Base-by-base conservation (phyloP, 2,888 invertebrate genomes). In the Chloromyia formosa region DNA sequence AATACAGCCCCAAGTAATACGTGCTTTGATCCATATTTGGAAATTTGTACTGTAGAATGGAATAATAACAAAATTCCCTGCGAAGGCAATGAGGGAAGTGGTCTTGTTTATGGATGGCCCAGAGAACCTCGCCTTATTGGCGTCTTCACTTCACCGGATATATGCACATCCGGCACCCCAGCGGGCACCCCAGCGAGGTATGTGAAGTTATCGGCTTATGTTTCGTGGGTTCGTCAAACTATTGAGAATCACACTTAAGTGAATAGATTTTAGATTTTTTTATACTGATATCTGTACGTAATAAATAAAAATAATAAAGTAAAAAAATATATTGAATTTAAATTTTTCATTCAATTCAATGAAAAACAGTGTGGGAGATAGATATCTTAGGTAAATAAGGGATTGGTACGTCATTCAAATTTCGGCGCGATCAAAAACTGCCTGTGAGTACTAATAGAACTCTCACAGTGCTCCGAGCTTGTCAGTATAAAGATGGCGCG, bases 1-100 rank as follows among this genome's bases (percentile, higher is more conserved):
- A n/a, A n/a, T n/a, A n/a, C n/a, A n/a, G 27, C 14, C n/a, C 85
- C 85, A 85, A 80, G 84, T 85, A 77, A 85, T 84, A 78, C 85
- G 85, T 77, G 85, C 84, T 77, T 85, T 85, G 72, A 75, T 54
- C 64, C 72, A 45, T 54, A 27, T 16, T 35, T 54, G 23, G 60
- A 75, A 40, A 62, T 75, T 40, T 75, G 75, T 40, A 75, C 75
- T 10, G 14, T 62, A n/a, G 75, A 72, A 27, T 75, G 71, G 71
- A 40, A 54, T 27, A 64, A 58, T 18, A 75, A 64, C 35, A 56
- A 71, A 12, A 61, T 72, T 1, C 72, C 75, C 1, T 75, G 75
- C 20, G 72, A 75, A 10, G 75, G 75, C 12, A 72, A 75, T 18
- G 72, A 75, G 53, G 75, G 75, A 12, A 69, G 75, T 16, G 71